These are phyloP conservation scores for Drosophila punjabiensis DNA, from an alignment of 1,140 invertebrate genomes.

Conservation along the genomic window DNA sequence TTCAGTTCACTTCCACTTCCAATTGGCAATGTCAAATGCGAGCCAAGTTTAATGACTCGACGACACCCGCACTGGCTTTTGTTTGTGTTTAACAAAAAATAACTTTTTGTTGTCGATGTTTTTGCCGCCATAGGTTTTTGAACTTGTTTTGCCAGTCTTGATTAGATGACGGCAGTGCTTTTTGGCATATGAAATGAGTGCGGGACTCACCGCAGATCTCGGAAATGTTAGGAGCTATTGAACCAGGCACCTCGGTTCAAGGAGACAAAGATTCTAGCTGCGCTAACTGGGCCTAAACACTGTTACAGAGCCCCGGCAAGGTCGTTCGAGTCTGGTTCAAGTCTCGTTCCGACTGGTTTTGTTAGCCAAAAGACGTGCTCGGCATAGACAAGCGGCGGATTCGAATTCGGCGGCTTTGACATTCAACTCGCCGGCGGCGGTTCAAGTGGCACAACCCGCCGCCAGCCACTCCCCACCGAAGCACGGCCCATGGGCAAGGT, in stretches of 20 bases:
- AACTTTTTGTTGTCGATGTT: constrained; percentile 21
- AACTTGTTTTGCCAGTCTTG: constrained; percentile 59
- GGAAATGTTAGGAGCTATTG: constrained; percentile 60
- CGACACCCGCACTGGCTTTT: constrained; percentile 57
- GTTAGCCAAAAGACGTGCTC: constrained; percentile 47
- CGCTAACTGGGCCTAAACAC: constrained; percentile 55
- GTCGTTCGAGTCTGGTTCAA: constrained; percentile 28
- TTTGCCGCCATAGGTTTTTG: constrained; percentile 37
- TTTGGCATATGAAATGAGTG: constrained; percentile 59
- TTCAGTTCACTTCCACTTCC: constrained; percentile 36
- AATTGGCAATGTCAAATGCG: constrained; percentile 65
- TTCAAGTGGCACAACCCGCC: constrained; percentile 49
- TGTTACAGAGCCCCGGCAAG: constrained; percentile 47
- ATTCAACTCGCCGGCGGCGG: constrained; percentile 57
- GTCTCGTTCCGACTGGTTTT: constrained; percentile 17
- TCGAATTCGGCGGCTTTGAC: constrained; percentile 51
- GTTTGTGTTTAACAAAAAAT: constrained; percentile 29
- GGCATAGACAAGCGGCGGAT: constrained; percentile 47
- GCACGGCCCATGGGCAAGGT: constrained; percentile 43
- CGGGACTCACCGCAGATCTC: constrained; percentile 41
- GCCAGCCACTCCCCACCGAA: constrained; percentile 2
- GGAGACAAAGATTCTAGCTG: constrained; percentile 37
- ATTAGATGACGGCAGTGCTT: constrained; percentile 36
- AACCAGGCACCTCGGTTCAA: constrained; percentile 52
- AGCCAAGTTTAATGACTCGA: constrained; percentile 63